phyloP scores from a whole-genome alignment of 2,888 invertebrate species.

The Melinaea menophilus region DNA sequence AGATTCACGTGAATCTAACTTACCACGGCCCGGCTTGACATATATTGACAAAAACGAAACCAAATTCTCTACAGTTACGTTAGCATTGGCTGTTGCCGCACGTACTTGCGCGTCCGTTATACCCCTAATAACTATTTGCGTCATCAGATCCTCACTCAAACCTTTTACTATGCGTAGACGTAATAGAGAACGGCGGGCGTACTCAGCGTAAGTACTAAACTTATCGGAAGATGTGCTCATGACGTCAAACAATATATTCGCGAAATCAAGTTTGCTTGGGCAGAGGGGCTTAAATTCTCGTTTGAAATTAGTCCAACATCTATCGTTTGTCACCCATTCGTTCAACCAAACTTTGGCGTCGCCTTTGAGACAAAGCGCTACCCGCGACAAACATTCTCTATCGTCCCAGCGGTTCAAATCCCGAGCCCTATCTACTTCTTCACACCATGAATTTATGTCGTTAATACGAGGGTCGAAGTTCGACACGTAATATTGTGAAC shows the following conservation, averaged over 20 bases:
- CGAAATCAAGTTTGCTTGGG: background rate
- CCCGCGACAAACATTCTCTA: background rate
- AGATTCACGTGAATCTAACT: background rate
- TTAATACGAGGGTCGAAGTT: background rate
- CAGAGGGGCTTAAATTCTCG: constrained; percentile 1
- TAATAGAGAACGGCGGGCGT: background rate
- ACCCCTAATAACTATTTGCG: background rate
- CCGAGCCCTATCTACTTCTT: background rate
- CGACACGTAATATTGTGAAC: background rate
- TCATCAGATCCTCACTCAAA: background rate
- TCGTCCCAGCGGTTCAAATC: background rate
- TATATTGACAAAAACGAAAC: background rate
- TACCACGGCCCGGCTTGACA: background rate
- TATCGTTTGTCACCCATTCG: background rate
- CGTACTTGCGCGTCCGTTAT: background rate
- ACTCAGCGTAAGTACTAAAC: background rate
- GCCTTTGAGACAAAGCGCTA: background rate
- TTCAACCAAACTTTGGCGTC: background rate
- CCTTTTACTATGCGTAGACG: background rate
- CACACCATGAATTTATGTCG: background rate
- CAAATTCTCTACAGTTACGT: background rate
- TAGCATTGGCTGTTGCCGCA: background rate
- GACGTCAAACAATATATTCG: background rate
- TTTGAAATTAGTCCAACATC: background rate
- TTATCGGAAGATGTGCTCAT: background rate